A percentile compares a stretch with the other conserved stretches of the same genome.
phyloP scores from a whole-genome alignment of 2,113 vertebrate genomes.

The Nycticorax nycticorax region DNA sequence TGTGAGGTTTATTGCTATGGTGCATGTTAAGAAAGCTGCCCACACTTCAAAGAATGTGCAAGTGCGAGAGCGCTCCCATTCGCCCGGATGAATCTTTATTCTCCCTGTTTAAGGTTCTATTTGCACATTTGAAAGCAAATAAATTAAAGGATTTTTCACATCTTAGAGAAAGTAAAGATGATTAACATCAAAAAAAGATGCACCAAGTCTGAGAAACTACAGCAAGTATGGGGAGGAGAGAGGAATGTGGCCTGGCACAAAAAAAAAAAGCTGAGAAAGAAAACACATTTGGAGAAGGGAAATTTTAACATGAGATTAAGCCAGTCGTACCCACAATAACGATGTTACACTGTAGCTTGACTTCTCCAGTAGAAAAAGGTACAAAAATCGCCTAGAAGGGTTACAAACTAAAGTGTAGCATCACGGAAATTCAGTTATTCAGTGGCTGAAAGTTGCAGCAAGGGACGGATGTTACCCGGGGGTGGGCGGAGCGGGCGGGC shows the following conservation, averaged over 20 bases:
- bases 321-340: too few relatives aligned
- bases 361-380: background rate
- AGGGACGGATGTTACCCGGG: background rate
- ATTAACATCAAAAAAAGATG: background rate
- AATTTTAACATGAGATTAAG: background rate
- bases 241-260: background rate
- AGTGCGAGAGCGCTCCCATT: background rate
- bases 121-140: background rate
- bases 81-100: background rate
- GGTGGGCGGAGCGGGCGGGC: rapidly evolving
- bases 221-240: background rate
- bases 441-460: background rate
- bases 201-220: background rate
- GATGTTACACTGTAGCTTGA: background rate
- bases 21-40: background rate
- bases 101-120: background rate
- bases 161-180: background rate
- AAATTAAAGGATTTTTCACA: background rate
- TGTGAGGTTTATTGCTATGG: background rate
- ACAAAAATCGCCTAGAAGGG: background rate
- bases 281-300: background rate
- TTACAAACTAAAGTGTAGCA: background rate
- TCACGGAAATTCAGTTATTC: background rate
- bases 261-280: background rate
- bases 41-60: background rate